Conservation (phyloP, 2,888 invertebrate species). For the Hetaerina titia region DNA sequence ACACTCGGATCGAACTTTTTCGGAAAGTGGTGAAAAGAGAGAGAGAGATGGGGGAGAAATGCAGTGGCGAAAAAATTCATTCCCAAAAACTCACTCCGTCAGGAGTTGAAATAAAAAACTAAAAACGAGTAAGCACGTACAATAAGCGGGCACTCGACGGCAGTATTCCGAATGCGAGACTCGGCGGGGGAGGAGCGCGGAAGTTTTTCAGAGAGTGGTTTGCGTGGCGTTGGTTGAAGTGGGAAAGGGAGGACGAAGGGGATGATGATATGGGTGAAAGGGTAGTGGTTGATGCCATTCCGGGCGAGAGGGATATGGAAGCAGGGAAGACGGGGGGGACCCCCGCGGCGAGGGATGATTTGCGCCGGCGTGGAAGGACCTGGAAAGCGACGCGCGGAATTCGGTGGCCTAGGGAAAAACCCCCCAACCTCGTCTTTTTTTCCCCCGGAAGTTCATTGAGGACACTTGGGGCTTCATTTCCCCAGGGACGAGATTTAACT, state of each 20-base stretch:
- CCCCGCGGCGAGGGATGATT: too few species aligned
- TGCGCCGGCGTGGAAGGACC: too few species aligned
- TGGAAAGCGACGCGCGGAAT: too few species aligned
- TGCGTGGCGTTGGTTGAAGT: not conserved
- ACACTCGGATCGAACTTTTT: not conserved
- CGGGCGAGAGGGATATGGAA: not conserved
- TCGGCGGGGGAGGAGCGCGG: not conserved
- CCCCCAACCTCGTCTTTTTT: too few species aligned
- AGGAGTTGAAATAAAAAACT: not conserved
- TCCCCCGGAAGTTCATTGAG: too few species aligned
- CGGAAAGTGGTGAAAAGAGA: not conserved
- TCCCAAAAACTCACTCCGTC: not conserved
- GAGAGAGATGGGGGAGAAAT: not conserved
- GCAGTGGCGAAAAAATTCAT: not conserved
- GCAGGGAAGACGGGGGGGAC: not conserved
- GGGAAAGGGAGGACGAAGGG: not conserved
- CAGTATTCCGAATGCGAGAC: not conserved
- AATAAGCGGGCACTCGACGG: constrained; percentile 23
- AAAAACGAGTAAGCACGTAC: not conserved
- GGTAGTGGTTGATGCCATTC: not conserved
- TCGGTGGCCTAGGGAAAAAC: too few species aligned
- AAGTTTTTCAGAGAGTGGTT: not conserved
- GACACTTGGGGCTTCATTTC: too few species aligned
- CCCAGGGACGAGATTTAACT: too few species aligned
- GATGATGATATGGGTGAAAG: not conserved